Percentiles rank a stretch among this genome's conserved stretches.
Evolutionary conservation across 2,113 vertebrate species (phyloP).

Genomic region (Equus quagga): DNA sequence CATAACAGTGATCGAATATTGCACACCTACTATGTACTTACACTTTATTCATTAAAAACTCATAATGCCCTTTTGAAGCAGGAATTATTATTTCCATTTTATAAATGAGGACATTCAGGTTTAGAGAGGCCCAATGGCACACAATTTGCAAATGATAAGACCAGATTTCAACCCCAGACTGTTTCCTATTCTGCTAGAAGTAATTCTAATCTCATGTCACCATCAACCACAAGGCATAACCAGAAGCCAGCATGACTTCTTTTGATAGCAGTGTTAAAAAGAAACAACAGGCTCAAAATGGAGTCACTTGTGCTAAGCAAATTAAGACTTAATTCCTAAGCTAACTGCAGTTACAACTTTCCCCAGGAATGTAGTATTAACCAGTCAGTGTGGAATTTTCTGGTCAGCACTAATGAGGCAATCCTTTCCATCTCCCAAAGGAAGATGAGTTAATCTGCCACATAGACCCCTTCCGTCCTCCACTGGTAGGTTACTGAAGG

Average conservation of each 20-base stretch:
- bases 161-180: not conserved
- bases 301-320: too few species aligned
- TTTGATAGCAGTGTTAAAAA: not conserved
- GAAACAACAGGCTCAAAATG: too few species aligned
- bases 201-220: not conserved
- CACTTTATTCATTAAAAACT: not conserved
- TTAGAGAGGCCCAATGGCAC: not conserved
- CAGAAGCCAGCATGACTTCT: not conserved
- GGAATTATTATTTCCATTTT: conserved; percentile 26
- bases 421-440: too few species aligned
- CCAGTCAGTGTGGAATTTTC: too few species aligned
- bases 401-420: too few species aligned
- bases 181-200: not conserved
- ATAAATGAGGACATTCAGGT: not conserved
- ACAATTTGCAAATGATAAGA: not conserved
- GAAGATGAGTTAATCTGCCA: too few species aligned
- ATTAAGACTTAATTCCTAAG: too few species aligned
- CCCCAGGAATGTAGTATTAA: too few species aligned
- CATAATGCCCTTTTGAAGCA: not conserved
- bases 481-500: too few species aligned
- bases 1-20: not conserved
- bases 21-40: not conserved
- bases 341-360: too few species aligned
- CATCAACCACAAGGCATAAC: not conserved
- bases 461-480: too few species aligned